Evolutionary conservation across 2,113 vertebrate genomes (phyloP).

Genomic region (Mesoclemmys tuberculata): DNA sequence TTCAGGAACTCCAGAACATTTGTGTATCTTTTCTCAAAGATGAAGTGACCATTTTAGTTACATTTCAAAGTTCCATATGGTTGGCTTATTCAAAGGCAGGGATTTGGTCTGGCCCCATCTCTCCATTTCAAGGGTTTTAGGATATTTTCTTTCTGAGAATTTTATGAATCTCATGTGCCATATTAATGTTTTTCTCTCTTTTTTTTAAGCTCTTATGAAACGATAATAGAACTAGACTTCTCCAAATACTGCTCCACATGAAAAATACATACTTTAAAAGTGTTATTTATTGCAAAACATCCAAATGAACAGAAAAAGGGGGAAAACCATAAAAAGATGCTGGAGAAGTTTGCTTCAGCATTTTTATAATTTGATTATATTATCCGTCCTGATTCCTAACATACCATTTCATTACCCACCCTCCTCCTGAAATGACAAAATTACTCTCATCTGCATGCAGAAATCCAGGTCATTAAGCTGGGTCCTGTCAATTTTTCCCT

Average conservation of each 20-base stretch:
- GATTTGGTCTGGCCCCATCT: background rate
- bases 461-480: background rate
- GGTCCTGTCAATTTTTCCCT: background rate
- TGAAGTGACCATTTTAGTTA: constrained; percentile 27
- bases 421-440: background rate
- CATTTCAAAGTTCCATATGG: background rate
- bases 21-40: background rate
- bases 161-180: fast-evolving
- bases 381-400: fast-evolving
- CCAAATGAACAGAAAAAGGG: fast-evolving
- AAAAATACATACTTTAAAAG: background rate
- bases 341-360: background rate
- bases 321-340: background rate
- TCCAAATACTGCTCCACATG: background rate
- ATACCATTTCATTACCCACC: background rate
- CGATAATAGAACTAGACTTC: background rate
- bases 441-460: background rate
- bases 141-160: background rate
- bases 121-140: background rate
- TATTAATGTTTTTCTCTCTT: background rate
- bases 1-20: constrained; percentile 47
- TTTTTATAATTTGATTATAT: background rate
- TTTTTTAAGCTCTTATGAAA: background rate
- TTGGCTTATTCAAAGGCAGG: fast-evolving
- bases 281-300: background rate